A percentile compares a stretch with the other conserved stretches of the same genome.
These are phyloP conservation scores for Drosophila bipectinata DNA, from an alignment of 1,140 invertebrate species.

Conservation along the genomic window DNA sequence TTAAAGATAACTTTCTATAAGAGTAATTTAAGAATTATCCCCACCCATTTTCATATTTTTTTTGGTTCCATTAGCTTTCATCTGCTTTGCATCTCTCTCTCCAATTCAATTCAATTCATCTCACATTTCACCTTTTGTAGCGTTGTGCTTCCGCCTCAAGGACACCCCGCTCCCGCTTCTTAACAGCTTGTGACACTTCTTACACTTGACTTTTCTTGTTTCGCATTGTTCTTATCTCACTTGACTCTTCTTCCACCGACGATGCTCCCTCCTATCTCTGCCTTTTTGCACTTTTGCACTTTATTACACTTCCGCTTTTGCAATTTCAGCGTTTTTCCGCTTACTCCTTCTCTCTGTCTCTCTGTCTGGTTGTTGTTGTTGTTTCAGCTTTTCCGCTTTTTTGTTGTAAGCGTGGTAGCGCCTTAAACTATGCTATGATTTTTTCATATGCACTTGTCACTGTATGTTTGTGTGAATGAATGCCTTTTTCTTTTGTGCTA, in stretches of 20 bases:
- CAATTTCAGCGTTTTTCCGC: conserved; percentile 46
- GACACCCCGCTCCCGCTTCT: conserved; percentile 5
- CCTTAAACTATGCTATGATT: conserved; percentile 71
- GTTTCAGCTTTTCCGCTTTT: conserved; percentile 13
- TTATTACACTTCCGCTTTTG: conserved; percentile 70
- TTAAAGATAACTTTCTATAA: no score
- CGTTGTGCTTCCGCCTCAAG: background rate
- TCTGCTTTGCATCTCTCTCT: conserved; percentile 25
- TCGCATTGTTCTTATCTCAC: conserved; percentile 44
- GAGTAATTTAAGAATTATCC: background rate
- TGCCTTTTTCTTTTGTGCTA: conserved; percentile 21
- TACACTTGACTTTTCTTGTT: conserved; percentile 65
- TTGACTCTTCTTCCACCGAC: conserved; percentile 8
- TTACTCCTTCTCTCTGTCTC: background rate
- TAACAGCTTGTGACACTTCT: conserved; percentile 50
- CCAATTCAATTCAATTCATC: conserved; percentile 51
- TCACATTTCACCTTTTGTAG: conserved; percentile 32
- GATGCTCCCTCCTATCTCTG: background rate
- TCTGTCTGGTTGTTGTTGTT: background rate
- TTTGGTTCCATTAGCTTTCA: conserved; percentile 5
- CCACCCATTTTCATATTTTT: background rate
- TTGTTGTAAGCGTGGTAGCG: conserved; percentile 30
- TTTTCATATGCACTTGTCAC: conserved; percentile 52
- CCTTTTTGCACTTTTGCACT: conserved; percentile 60
- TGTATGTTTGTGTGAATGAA: conserved; percentile 1